Conservation (phyloP, 2,797 vertebrate species). For the Pempheris klunzingeri region DNA sequence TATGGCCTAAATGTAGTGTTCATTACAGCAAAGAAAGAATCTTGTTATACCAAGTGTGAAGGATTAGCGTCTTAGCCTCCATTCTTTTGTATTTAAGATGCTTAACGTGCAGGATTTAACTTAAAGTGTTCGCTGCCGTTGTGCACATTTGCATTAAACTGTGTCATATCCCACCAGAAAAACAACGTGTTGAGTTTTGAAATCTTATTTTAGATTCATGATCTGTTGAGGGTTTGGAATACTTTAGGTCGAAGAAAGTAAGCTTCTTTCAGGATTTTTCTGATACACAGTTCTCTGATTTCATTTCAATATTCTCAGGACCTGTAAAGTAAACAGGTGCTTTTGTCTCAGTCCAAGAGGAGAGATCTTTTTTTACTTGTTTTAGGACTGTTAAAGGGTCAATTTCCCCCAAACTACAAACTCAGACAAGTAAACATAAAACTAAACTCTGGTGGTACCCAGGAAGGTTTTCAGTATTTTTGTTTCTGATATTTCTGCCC, state of each 20-base stretch:
- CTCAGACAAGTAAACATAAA: neutral
- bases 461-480: neutral
- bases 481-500: slow-evolving; percentile 5
- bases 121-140: slow-evolving; percentile 19
- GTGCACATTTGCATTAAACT: slow-evolving; percentile 48
- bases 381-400: neutral
- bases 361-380: neutral
- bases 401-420: slow-evolving; percentile 4
- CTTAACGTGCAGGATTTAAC: slow-evolving; percentile 61
- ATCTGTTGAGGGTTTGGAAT: neutral
- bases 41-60: slow-evolving; percentile 41
- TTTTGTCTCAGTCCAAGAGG: slow-evolving; percentile 3
- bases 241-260: neutral
- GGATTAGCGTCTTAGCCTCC: slow-evolving; percentile 54
- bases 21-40: slow-evolving; percentile 37
- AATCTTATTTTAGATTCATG: slow-evolving; percentile 5
- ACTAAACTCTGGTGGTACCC: neutral
- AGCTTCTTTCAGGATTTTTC: neutral
- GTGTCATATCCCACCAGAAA: slow-evolving; percentile 10
- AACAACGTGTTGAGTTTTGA: slow-evolving; percentile 9
- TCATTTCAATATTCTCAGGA: neutral
- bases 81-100: slow-evolving; percentile 59
- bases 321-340: neutral
- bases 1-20: slow-evolving; percentile 24
- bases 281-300: neutral